Percentiles rank a stretch among this genome's conserved stretches.
These are phyloP conservation scores for Rhopalosiphum maidis DNA, from an alignment of 1,140 invertebrate genomes.

Conservation along the genomic window DNA sequence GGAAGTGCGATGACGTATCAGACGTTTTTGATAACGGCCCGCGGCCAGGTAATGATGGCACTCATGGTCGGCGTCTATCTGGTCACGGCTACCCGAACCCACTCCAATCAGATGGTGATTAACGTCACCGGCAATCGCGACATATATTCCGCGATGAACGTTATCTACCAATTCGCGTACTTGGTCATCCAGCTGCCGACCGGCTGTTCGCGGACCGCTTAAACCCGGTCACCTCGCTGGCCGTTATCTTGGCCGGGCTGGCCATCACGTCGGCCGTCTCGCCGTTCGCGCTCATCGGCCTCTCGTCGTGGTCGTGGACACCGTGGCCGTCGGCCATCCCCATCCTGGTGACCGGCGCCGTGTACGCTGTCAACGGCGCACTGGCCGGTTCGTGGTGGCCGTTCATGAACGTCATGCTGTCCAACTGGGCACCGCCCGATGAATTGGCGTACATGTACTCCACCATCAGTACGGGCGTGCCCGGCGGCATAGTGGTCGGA, in stretches of 20 bases:
- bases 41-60: not conserved
- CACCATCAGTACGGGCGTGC: not conserved
- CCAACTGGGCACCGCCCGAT: conserved; percentile 33
- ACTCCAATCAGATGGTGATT: conserved; percentile 43
- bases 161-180: not conserved
- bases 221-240: not conserved
- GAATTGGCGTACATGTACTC: conserved; percentile 23
- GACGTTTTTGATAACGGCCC: not conserved
- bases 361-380: not conserved
- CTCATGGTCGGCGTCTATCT: conserved; percentile 32
- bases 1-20: not conserved
- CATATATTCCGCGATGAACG: not conserved
- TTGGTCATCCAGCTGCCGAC: not conserved
- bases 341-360: not conserved
- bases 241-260: not conserved
- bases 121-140: no score
- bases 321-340: not conserved
- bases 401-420: conserved; percentile 46
- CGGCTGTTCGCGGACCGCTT: not conserved
- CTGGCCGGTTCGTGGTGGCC: conserved; percentile 39
- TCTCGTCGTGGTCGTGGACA: not conserved
- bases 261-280: not conserved
- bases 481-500: not conserved
- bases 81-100: not conserved
- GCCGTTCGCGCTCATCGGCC: not conserved